Evolutionary conservation across 2,888 invertebrate species (phyloP).

Genomic region (Hanleya hanleyi): DNA sequence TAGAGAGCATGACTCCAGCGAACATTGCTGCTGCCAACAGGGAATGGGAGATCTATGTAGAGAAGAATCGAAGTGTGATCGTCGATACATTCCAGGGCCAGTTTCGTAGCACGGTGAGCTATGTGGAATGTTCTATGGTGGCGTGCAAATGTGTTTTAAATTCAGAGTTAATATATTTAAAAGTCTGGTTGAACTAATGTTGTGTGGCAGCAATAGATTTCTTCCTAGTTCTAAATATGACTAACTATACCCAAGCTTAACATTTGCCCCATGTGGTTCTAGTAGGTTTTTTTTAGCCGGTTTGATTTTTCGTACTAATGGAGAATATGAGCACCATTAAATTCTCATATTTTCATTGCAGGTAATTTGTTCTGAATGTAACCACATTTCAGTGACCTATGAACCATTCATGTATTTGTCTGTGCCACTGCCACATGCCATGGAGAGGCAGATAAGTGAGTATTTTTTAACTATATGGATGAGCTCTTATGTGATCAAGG

Average conservation of each 20-base stretch:
- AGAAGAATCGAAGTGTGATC: slow-evolving; percentile 78
- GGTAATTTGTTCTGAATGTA: slow-evolving; percentile 79
- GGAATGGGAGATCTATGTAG: slow-evolving; percentile 78
- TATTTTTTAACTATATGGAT: slow-evolving; percentile 31
- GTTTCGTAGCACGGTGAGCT: slow-evolving; percentile 79
- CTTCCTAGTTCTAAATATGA: too few species aligned
- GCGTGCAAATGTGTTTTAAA: not conserved
- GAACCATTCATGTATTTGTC: slow-evolving; percentile 83
- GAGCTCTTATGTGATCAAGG: too few species aligned
- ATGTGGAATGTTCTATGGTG: too few species aligned
- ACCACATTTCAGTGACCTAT: slow-evolving; percentile 79
- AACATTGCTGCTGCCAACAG: slow-evolving; percentile 75
- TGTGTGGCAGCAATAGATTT: too few species aligned
- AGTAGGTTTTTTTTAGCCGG: too few species aligned
- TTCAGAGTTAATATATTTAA: not conserved
- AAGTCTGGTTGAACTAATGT: not conserved
- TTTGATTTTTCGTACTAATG: too few species aligned
- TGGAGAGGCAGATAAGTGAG: slow-evolving; percentile 78
- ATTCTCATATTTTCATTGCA: slow-evolving; percentile 72
- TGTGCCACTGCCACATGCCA: slow-evolving; percentile 79
- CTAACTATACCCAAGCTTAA: too few species aligned
- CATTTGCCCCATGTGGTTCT: too few species aligned
- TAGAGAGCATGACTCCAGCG: slow-evolving; percentile 31
- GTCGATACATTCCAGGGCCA: slow-evolving; percentile 80
- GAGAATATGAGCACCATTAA: too few species aligned